These are phyloP conservation scores for Todus mexicanus DNA, from an alignment of 2,797 vertebrate genomes.

Conservation along the genomic window DNA sequence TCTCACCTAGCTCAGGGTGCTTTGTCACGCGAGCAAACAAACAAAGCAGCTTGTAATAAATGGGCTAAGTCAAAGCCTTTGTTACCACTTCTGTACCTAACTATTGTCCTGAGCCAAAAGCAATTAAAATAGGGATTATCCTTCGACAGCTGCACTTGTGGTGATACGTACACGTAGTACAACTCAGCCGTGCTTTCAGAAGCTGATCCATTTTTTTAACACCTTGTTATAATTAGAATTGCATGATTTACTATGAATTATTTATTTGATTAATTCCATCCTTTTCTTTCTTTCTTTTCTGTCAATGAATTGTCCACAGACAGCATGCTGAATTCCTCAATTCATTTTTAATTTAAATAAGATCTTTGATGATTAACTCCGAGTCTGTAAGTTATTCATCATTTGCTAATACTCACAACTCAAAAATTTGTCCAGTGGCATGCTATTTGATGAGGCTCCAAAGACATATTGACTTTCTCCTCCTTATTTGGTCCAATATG, in stretches of 20 bases:
- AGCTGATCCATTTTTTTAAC: slow-evolving; percentile 51
- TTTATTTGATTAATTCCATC: slow-evolving; percentile 57
- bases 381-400: not conserved
- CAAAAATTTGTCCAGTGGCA: not conserved
- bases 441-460: not conserved
- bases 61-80: not conserved
- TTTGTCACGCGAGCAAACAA: not conserved
- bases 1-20: not conserved
- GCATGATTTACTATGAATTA: slow-evolving; percentile 34
- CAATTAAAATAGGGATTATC: slow-evolving; percentile 45
- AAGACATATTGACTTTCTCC: not conserved
- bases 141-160: not conserved
- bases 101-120: slow-evolving; percentile 35
- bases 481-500: not conserved
- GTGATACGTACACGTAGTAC: not conserved
- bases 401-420: not conserved
- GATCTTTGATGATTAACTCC: slow-evolving; percentile 8
- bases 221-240: slow-evolving; percentile 42
- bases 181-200: not conserved
- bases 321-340: slow-evolving; percentile 12
- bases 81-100: not conserved
- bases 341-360: slow-evolving; percentile 47
- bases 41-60: slow-evolving; percentile 30
- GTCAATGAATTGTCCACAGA: not conserved
- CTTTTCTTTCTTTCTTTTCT: not conserved